Base-by-base conservation (phyloP, 2,113 vertebrate species). In the Hucho hucho region DNA sequence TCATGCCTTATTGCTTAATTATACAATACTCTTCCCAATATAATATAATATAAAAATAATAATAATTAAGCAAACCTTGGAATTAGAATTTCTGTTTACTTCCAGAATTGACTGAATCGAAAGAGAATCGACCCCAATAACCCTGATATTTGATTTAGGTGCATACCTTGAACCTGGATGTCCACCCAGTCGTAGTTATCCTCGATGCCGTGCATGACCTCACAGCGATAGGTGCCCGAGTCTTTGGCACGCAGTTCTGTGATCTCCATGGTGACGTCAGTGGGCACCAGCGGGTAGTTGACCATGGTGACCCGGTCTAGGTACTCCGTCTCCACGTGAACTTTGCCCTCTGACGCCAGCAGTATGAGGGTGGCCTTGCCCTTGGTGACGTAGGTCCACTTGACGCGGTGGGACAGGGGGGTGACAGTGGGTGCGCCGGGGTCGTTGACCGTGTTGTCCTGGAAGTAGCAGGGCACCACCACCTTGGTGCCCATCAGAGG, bases 381-480 rank as follows among this genome's bases (percentile, higher is more conserved):
- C 2, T 96, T 94, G 22, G 93, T 91, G 28, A 97, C 78, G 14
- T 93, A 94, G 87, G 93, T 96, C 98, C 98, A 99, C 79, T 97
- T 98, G 91, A 99, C 97, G 61, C 95, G 93, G 0, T 98, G 95
- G 59, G 93, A 83, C 16, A 97, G 92, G 0, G 96, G 93, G 2
- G 89, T 63, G 0, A 91, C 79, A 46, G 91, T 92, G 1, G 93
- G 92, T 1, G 94, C 90, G 1, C 92, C 95, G 43, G 94, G 94
- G 81, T 96, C 95, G 0, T 94, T 91, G 49, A 94, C 88, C 28
- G 92, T 88, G 4, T 94, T 95, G 89, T 97, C 94, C 58, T 94
- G 95, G 91, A 97, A 99, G 89, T 98, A 99, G 78, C 98, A 99
- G 0, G 97, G 97, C 78, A 98, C 94, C 82, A 94, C 92, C 78